Conservation (phyloP, 1,140 invertebrate species). For the Elysia chlorotica region DNA sequence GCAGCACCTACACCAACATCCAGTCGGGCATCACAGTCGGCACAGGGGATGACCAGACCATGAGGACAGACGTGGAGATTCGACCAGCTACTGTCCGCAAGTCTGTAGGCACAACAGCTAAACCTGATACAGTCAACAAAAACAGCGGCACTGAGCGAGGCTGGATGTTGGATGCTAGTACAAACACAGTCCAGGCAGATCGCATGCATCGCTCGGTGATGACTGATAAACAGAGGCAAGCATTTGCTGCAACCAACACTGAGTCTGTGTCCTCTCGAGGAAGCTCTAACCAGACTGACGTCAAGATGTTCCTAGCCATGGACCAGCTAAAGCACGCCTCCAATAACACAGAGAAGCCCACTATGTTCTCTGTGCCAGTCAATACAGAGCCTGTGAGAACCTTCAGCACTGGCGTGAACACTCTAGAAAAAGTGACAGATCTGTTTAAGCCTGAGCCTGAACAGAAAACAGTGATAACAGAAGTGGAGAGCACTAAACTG, state of each 20-base stretch:
- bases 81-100: slow-evolving; percentile 35
- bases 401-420: slow-evolving; percentile 14
- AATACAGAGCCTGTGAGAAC: slow-evolving; percentile 41
- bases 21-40: slow-evolving; percentile 42
- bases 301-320: slow-evolving; percentile 42
- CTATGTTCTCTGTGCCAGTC: slow-evolving; percentile 33
- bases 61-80: slow-evolving; percentile 53
- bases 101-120: slow-evolving; percentile 45
- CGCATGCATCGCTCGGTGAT: slow-evolving; percentile 51
- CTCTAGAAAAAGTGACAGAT: slow-evolving; percentile 9
- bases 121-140: slow-evolving; percentile 42
- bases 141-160: slow-evolving; percentile 47
- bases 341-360: slow-evolving; percentile 44
- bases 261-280: slow-evolving; percentile 23
- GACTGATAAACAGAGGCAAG: slow-evolving; percentile 45
- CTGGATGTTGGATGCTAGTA: slow-evolving; percentile 48
- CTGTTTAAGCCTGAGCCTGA: not conserved
- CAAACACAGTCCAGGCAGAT: slow-evolving; percentile 46
- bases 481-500: slow-evolving; percentile 1
- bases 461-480: slow-evolving; percentile 1
- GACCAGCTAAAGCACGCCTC: slow-evolving; percentile 45
- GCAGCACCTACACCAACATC: slow-evolving; percentile 30
- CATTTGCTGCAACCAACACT: slow-evolving; percentile 51
- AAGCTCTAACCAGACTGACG: slow-evolving; percentile 45
- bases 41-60: slow-evolving; percentile 33